Percentiles rank a stretch among this genome's conserved stretches.
Conservation (phyloP, 2,888 invertebrate genomes). For the Nesidiocoris tenuis region DNA sequence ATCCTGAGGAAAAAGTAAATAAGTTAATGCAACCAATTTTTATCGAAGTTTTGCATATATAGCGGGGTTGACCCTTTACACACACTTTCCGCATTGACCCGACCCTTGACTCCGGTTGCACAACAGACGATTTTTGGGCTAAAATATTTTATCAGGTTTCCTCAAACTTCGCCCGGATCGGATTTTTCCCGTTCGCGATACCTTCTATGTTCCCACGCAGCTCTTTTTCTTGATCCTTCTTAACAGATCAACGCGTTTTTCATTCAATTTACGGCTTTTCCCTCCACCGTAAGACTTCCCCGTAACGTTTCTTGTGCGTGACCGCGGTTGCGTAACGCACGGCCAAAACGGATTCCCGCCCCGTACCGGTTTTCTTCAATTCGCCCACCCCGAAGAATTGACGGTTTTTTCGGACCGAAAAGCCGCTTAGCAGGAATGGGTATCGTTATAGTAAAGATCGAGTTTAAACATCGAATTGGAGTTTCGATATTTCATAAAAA, state of each 20-base stretch:
- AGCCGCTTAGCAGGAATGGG: too few species aligned
- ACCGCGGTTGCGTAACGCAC: not conserved
- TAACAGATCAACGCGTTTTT: not conserved
- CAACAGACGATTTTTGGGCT: not conserved
- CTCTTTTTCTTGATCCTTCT: not conserved
- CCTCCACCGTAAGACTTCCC: not conserved
- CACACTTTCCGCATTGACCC: not conserved
- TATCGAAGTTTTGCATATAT: too few species aligned
- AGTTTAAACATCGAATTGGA: too few species aligned
- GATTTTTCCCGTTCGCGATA: not conserved
- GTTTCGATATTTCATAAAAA: too few species aligned
- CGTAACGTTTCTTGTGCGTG: not conserved
- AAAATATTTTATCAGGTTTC: not conserved
- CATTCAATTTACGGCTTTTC: not conserved
- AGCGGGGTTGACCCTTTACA: not conserved
- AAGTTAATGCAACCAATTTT: too few species aligned
- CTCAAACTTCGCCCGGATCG: not conserved
- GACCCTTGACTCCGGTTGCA: too few species aligned
- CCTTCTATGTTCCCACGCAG: too few species aligned
- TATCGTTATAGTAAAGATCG: too few species aligned
- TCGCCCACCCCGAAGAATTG: not conserved
- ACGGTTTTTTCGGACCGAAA: not conserved
- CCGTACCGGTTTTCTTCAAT: not conserved
- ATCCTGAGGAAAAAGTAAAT: too few species aligned
- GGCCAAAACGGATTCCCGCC: not conserved